These are phyloP conservation scores for Falco berigora DNA, from an alignment of 2,797 vertebrate species.

Conservation along the genomic window DNA sequence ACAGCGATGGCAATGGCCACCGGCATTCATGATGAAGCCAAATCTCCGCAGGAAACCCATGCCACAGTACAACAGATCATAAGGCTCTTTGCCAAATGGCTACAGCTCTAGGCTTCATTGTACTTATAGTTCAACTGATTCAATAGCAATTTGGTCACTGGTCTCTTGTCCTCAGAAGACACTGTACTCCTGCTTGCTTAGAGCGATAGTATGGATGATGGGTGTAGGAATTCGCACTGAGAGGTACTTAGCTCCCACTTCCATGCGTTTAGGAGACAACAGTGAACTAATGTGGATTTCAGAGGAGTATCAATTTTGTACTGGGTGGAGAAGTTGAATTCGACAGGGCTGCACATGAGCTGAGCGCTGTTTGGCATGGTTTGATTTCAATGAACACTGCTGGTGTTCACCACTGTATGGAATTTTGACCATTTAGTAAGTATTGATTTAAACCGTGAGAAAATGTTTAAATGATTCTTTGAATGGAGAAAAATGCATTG, in stretches of 20 bases:
- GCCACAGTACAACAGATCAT: constrained; percentile 42
- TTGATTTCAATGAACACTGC: not conserved
- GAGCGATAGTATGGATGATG: not conserved
- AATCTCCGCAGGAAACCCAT: constrained; percentile 30
- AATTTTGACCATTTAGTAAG: not conserved
- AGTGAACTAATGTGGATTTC: not conserved
- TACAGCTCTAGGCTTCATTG: constrained; percentile 25
- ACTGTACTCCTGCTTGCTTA: not conserved
- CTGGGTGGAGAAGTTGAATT: not conserved
- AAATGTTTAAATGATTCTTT: not conserved
- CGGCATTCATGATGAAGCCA: not conserved
- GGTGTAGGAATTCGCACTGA: not conserved
- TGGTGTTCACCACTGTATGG: not conserved
- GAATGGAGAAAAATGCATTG: not conserved
- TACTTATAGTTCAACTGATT: constrained; percentile 28
- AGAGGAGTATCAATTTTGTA: not conserved
- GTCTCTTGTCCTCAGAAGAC: constrained; percentile 48
- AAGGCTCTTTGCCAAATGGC: constrained; percentile 45
- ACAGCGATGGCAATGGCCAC: constrained; percentile 7
- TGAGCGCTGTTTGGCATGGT: not conserved
- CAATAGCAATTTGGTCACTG: constrained; percentile 22
- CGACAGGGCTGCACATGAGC: not conserved
- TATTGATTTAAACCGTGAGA: not conserved
- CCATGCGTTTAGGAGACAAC: not conserved
- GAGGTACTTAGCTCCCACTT: not conserved